Percentiles rank a stretch among this genome's conserved stretches.
phyloP scores from a whole-genome alignment of 2,113 vertebrate genomes.

The Nothocercus julius region DNA sequence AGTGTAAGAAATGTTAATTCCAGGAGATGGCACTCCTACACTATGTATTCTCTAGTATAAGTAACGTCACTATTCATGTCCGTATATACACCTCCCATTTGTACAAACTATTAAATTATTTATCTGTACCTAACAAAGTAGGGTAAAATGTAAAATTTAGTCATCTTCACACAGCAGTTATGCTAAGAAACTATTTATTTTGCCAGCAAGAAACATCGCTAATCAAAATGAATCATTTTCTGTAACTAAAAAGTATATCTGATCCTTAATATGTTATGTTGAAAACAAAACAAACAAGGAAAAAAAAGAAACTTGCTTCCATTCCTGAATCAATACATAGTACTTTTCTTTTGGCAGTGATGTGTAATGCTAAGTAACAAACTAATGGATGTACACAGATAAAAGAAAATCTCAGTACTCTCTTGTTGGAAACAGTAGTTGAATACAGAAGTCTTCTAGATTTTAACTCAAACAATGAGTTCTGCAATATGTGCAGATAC shows the following conservation, averaged over 20 bases:
- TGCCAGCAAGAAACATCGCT: not conserved
- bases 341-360: not conserved
- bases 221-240: not conserved
- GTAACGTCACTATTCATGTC: not conserved
- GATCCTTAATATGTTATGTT: not conserved
- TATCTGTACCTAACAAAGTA: not conserved
- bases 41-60: not conserved
- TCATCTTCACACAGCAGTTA: not conserved
- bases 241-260: not conserved
- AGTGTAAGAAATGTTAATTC: not conserved
- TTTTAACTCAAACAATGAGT: not conserved
- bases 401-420: too few species aligned
- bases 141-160: not conserved
- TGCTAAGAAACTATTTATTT: not conserved
- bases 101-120: slow-evolving; percentile 11
- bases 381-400: too few species aligned
- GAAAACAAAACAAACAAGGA: not conserved
- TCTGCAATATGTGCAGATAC: not conserved
- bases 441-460: not conserved
- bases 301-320: not conserved
- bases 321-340: not conserved
- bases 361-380: too few species aligned
- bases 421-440: not conserved
- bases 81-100: not conserved
- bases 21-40: slow-evolving; percentile 79